Evolutionary conservation across 1,140 invertebrate species (phyloP).

Genomic region (Scylla paramamosain): DNA sequence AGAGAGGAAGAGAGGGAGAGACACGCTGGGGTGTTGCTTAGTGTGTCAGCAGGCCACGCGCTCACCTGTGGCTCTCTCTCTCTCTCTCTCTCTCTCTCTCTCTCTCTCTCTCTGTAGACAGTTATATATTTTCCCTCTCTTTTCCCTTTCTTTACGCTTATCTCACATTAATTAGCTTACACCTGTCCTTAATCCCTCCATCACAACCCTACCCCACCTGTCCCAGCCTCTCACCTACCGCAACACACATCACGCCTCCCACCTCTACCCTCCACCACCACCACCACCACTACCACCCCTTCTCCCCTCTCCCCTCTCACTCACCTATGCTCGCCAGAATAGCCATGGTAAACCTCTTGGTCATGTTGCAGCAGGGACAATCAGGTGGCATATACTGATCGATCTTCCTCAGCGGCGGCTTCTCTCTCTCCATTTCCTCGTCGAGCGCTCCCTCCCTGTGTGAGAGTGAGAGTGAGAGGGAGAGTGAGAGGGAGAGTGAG

Average conservation of each 20-base stretch:
- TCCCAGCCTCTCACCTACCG: background rate
- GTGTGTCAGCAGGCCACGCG: background rate
- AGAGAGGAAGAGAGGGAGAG: background rate
- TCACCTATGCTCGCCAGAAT: constrained; percentile 90
- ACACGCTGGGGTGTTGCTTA: background rate
- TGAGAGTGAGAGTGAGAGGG: background rate
- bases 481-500: background rate
- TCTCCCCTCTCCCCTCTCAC: constrained; percentile 4
- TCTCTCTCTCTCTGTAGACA: no score
- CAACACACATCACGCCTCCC: background rate
- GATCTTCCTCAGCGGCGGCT: constrained; percentile 91
- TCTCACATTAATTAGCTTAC: no score
- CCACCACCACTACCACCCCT: background rate
- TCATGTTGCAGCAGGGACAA: constrained; percentile 88
- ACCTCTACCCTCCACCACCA: background rate
- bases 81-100: background rate
- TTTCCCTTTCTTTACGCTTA: no score
- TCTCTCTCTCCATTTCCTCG: constrained; percentile 81
- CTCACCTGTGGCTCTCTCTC: background rate
- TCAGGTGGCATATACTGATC: constrained; percentile 93
- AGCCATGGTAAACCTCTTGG: constrained; percentile 93
- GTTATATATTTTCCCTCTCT: no score
- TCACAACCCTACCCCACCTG: background rate
- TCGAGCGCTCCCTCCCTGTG: constrained; percentile 60
- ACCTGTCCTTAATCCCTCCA: background rate